A percentile compares a stretch with the other conserved stretches of the same genome.
Conservation (phyloP, 2,113 vertebrate species). For the Columba livia region DNA sequence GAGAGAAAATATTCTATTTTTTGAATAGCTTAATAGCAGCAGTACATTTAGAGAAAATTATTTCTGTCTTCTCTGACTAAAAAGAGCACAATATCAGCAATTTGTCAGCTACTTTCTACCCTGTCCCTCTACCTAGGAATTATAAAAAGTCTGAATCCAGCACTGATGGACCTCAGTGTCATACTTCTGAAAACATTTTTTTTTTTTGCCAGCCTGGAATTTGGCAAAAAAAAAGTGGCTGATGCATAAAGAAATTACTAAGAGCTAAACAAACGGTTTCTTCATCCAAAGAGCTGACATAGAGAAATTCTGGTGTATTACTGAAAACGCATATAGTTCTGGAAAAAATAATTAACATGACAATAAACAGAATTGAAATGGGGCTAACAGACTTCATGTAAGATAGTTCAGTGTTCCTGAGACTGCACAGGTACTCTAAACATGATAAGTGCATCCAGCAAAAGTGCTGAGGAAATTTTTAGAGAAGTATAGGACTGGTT, state of each 20-base stretch:
- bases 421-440: constrained; percentile 43
- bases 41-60: not conserved
- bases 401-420: constrained; percentile 26
- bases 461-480: constrained; percentile 66
- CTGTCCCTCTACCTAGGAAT: not conserved
- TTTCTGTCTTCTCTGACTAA: constrained; percentile 5
- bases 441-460: constrained; percentile 37
- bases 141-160: not conserved
- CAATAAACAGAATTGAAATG: constrained; percentile 53
- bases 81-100: not conserved
- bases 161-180: not conserved
- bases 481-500: not conserved
- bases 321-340: constrained; percentile 53
- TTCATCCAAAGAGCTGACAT: constrained; percentile 46
- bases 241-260: constrained; percentile 22
- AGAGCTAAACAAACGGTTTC: constrained; percentile 8
- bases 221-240: accelerated
- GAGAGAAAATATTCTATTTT: not conserved
- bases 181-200: not conserved
- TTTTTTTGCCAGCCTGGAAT: not conserved
- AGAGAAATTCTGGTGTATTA: constrained; percentile 55
- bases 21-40: constrained; percentile 16
- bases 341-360: constrained; percentile 63
- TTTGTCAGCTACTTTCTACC: constrained; percentile 1
- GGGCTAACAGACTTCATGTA: constrained; percentile 47